These are phyloP conservation scores for Scomberomorus guttatus DNA, from an alignment of 2,797 vertebrate species.

Conservation along the genomic window DNA sequence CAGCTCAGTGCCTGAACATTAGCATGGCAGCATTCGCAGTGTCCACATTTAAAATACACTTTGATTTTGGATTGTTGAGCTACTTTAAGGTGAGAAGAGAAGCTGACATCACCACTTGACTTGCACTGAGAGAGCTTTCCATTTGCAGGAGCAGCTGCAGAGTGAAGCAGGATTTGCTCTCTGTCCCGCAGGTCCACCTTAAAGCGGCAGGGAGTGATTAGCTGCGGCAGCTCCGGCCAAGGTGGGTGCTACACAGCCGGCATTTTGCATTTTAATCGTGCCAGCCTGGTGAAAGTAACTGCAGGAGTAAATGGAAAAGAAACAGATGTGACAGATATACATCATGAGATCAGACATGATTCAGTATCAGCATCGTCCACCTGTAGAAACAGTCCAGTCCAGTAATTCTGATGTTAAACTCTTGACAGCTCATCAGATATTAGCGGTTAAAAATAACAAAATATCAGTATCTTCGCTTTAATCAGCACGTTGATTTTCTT, in stretches of 20 bases:
- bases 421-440: no score
- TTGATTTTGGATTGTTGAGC: neutral
- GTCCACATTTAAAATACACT: neutral
- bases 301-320: neutral
- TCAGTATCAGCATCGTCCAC: neutral
- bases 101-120: neutral
- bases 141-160: conserved; percentile 40
- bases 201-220: conserved; percentile 81
- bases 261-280: conserved; percentile 85
- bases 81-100: no score
- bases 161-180: conserved; percentile 45
- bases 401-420: no score
- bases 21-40: neutral
- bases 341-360: no score
- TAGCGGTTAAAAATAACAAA: no score
- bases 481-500: no score
- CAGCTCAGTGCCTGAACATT: neutral
- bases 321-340: fast-evolving
- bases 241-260: conserved; percentile 50
- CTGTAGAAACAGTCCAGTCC: neutral
- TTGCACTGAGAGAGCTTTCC: conserved; percentile 11
- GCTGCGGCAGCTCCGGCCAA: conserved; percentile 68
- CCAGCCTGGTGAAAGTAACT: conserved; percentile 22
- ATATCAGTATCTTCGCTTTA: no score
- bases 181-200: conserved; percentile 87